These are phyloP conservation scores for Gymnorhina tibicen DNA, from an alignment of 2,113 vertebrate genomes.

Conservation along the genomic window DNA sequence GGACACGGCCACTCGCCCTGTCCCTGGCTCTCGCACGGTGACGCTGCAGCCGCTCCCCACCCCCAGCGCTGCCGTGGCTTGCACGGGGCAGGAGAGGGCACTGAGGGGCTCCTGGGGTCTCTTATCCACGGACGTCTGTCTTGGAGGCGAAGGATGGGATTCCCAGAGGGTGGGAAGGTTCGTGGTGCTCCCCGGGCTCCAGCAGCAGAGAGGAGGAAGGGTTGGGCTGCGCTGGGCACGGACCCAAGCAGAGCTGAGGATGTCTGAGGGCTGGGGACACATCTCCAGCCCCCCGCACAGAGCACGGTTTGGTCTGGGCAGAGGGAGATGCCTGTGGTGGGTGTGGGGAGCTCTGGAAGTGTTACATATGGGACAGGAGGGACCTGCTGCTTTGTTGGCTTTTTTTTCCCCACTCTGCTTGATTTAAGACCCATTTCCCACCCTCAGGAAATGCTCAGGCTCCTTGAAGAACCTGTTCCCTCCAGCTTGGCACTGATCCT, in stretches of 20 bases:
- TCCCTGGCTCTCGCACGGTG: not conserved
- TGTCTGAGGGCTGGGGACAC: not conserved
- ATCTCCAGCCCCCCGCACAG: not conserved
- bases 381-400: not conserved
- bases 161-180: rapidly evolving
- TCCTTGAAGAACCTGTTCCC: not conserved
- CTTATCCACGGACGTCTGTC: rapidly evolving
- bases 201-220: too few relatives aligned
- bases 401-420: rapidly evolving
- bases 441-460: not conserved
- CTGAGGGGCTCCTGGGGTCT: rapidly evolving
- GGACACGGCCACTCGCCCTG: rapidly evolving
- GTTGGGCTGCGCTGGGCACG: not conserved
- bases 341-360: rapidly evolving
- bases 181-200: not conserved
- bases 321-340: not conserved
- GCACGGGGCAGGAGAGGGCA: not conserved
- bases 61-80: not conserved
- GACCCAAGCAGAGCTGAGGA: not conserved
- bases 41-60: not conserved
- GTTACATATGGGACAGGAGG: not conserved
- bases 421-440: not conserved
- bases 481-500: not conserved
- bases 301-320: not conserved
- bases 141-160: not conserved